A percentile compares a stretch with the other conserved stretches of the same genome.
These are phyloP conservation scores for Laupala kohalensis DNA, from an alignment of 1,140 invertebrate genomes.

Conservation along the genomic window DNA sequence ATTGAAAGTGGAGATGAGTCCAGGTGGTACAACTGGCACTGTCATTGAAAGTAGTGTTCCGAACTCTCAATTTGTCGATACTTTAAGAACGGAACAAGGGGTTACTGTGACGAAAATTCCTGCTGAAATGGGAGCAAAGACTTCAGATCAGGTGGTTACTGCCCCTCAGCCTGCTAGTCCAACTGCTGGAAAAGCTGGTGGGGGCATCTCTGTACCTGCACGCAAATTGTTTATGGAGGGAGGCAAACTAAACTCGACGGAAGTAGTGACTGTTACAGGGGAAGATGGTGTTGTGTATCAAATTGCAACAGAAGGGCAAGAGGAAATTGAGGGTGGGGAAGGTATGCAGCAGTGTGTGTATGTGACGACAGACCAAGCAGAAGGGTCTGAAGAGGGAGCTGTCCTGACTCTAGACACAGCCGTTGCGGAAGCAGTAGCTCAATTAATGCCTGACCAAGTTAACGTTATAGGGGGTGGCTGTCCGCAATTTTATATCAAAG, in stretches of 20 bases:
- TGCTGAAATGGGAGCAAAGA: not conserved
- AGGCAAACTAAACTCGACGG: slow-evolving; percentile 23
- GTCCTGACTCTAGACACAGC: slow-evolving; percentile 45
- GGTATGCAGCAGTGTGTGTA: slow-evolving; percentile 36
- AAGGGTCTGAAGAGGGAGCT: slow-evolving; percentile 43
- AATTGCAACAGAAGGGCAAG: slow-evolving; percentile 28
- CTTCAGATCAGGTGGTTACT: slow-evolving; percentile 4
- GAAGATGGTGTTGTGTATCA: slow-evolving; percentile 39
- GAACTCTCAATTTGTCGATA: not conserved
- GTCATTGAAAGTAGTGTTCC: slow-evolving; percentile 26
- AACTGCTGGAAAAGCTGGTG: slow-evolving; percentile 1
- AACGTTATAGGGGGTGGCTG: slow-evolving; percentile 20
- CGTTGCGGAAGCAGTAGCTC: slow-evolving; percentile 39
- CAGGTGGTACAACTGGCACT: slow-evolving; percentile 47
- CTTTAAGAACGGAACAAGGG: slow-evolving; percentile 14
- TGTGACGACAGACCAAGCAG: slow-evolving; percentile 45
- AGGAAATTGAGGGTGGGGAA: slow-evolving; percentile 7
- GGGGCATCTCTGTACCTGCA: slow-evolving; percentile 8
- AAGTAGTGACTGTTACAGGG: slow-evolving; percentile 36
- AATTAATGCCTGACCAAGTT: slow-evolving; percentile 32
- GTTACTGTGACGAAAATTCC: slow-evolving; percentile 10
- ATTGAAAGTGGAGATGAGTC: slow-evolving; percentile 50
- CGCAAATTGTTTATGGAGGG: slow-evolving; percentile 8
- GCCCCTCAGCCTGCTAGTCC: slow-evolving; percentile 1
- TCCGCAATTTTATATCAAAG: slow-evolving; percentile 40